Evolutionary conservation across 2,888 invertebrate species (phyloP).

Genomic region (Acanthosepion pharaonis): DNA sequence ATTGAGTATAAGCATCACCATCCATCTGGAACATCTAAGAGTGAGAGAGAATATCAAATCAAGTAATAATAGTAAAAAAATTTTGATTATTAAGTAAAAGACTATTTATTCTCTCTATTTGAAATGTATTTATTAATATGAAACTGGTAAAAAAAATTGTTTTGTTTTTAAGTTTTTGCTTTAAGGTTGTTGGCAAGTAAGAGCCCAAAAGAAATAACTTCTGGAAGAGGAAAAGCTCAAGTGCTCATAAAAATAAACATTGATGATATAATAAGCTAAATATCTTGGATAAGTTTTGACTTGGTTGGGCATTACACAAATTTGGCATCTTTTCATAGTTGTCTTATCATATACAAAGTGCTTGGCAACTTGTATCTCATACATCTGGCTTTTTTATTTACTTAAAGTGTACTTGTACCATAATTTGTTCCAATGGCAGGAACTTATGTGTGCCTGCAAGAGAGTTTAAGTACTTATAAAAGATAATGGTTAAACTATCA

Average conservation of each 20-base stretch:
- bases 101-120: too few relatives aligned
- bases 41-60: too few relatives aligned
- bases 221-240: neutral
- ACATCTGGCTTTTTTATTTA: slow-evolving; percentile 22
- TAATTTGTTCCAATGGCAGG: neutral
- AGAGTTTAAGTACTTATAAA: slow-evolving; percentile 40
- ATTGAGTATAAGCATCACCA: too few relatives aligned
- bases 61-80: too few relatives aligned
- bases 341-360: slow-evolving; percentile 33
- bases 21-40: too few relatives aligned
- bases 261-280: neutral
- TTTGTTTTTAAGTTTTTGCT: neutral
- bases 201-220: neutral
- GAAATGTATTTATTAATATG: too few relatives aligned
- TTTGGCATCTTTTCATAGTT: slow-evolving; percentile 33
- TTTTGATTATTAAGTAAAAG: too few relatives aligned
- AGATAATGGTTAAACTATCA: slow-evolving; percentile 23
- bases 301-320: neutral
- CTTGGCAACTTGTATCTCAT: neutral
- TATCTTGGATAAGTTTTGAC: neutral
- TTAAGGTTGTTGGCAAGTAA: neutral
- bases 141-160: too few relatives aligned
- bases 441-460: slow-evolving; percentile 1
- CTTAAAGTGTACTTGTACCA: slow-evolving; percentile 21
- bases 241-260: neutral